A percentile compares a stretch with the other conserved stretches of the same genome.
phyloP scores from a whole-genome alignment of 2,113 vertebrate species.

The Meriones unguiculatus region DNA sequence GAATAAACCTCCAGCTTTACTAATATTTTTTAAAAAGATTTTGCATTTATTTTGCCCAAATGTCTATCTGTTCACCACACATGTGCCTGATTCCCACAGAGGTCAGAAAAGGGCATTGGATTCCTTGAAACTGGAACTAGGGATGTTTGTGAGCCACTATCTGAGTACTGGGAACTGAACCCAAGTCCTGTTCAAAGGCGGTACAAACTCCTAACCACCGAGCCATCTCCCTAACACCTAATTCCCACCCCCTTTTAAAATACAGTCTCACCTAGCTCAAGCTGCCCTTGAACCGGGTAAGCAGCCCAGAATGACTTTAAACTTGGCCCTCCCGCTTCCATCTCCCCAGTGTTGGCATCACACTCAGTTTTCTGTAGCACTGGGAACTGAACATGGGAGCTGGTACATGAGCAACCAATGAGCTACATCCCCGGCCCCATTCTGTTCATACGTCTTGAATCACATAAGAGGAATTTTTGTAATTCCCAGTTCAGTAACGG shows the following conservation, averaged over 20 bases:
- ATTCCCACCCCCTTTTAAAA: background rate
- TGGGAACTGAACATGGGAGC: background rate
- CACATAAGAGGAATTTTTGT: background rate
- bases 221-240: background rate
- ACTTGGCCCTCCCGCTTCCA: background rate
- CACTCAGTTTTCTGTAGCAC: background rate
- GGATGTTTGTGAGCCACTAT: background rate
- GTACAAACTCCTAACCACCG: background rate
- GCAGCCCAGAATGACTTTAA: background rate
- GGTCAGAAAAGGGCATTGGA: background rate
- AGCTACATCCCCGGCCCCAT: background rate
- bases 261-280: background rate
- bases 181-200: background rate
- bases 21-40: background rate
- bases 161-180: background rate
- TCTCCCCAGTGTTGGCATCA: background rate
- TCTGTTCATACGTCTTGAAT: background rate
- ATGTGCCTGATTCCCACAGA: background rate
- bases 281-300: background rate
- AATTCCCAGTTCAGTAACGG: background rate
- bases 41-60: background rate
- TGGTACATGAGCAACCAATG: background rate
- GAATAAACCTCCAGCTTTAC: background rate
- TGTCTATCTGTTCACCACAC: background rate
- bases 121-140: background rate